Percentiles rank a stretch among this genome's conserved stretches.
These are phyloP conservation scores for Microplitis demolitor DNA, from an alignment of 1,140 invertebrate species.

Conservation along the genomic window DNA sequence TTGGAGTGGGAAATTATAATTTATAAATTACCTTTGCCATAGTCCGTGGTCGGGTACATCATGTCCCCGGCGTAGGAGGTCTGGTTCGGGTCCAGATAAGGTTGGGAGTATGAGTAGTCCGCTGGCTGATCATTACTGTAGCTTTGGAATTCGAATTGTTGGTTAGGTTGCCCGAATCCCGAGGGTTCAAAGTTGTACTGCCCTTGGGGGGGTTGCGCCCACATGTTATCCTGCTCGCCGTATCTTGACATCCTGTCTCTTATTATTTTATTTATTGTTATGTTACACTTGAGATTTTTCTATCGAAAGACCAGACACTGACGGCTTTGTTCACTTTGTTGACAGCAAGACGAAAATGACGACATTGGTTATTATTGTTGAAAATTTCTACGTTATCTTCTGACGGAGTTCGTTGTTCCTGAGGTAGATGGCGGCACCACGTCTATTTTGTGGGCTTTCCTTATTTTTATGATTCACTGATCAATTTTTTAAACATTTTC, in stretches of 20 bases:
- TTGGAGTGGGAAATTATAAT: not conserved
- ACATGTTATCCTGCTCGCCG: constrained; percentile 47
- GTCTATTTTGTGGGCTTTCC: too few species aligned
- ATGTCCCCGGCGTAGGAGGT: constrained; percentile 41
- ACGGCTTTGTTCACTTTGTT: not conserved
- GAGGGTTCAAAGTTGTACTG: constrained; percentile 51
- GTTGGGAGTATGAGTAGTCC: constrained; percentile 43
- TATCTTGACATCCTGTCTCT: constrained; percentile 49
- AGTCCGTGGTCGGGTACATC: constrained; percentile 45
- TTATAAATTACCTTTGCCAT: constrained; percentile 44
- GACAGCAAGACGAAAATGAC: constrained; percentile 25
- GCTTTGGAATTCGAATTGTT: constrained; percentile 56
- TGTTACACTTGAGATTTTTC: not conserved
- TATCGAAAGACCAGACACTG: too few species aligned
- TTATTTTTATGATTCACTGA: too few species aligned
- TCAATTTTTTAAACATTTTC: too few species aligned
- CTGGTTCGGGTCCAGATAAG: constrained; percentile 51
- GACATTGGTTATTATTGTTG: not conserved
- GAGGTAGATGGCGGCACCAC: too few species aligned
- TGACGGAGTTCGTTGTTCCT: too few species aligned
- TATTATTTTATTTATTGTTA: not conserved
- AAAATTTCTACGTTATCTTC: not conserved
- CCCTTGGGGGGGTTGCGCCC: constrained; percentile 42
- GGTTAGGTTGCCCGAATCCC: constrained; percentile 54
- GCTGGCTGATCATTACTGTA: constrained; percentile 47